Evolutionary conservation across 2,113 vertebrate species (phyloP).

Genomic region (Elephantulus edwardii): DNA sequence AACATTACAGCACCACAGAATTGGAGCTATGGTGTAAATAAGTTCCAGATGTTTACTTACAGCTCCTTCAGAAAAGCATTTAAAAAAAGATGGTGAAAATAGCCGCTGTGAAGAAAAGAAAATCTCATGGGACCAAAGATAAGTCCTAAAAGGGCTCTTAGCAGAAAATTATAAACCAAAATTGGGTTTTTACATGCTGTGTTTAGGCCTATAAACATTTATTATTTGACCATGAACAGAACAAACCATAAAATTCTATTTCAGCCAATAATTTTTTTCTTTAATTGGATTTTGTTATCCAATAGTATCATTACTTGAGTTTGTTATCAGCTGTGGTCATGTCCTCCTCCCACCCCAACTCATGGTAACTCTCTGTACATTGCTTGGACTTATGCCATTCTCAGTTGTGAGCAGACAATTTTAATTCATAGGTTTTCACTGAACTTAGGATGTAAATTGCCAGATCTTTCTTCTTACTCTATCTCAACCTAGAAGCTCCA

Average conservation of each 20-base stretch:
- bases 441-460: not conserved
- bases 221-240: conserved; percentile 31
- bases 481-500: not conserved
- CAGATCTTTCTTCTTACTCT: not conserved
- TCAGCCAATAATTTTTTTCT: not conserved
- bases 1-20: not conserved
- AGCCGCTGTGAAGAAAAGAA: not conserved
- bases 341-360: no score
- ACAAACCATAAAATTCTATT: not conserved
- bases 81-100: not conserved
- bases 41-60: not conserved
- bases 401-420: not conserved
- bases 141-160: not conserved
- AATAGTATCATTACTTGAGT: not conserved
- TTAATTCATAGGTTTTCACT: not conserved
- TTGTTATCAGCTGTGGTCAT: not conserved
- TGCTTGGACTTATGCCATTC: not conserved
- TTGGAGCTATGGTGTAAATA: not conserved
- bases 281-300: not conserved
- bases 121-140: not conserved
- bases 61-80: not conserved
- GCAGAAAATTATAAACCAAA: no score
- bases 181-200: no score
- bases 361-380: not conserved
- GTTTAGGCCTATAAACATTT: conserved; percentile 11